Evolutionary conservation across 1,140 invertebrate genomes (phyloP), one percentile per base, ranked within the genome.

Genomic region (Drosophila kepulauana): DNA sequence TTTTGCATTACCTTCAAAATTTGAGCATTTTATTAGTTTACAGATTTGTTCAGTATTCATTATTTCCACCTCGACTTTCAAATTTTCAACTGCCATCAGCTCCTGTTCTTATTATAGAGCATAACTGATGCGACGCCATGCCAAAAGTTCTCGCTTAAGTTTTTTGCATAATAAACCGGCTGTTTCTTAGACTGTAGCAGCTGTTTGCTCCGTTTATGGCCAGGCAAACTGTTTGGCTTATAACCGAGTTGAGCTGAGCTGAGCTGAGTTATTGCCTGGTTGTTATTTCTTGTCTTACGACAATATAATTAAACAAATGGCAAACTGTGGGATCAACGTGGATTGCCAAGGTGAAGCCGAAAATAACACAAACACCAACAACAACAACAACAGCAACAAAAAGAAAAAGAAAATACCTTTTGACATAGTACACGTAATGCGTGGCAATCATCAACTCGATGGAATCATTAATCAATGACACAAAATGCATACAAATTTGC

Each of bases 81-180:
- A 33, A 8, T 33, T 8, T 5, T 33, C 7, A 33, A 33, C 33
- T 7, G 33, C 33, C 33, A 5, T 33, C 33, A 7, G 8, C 8
- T 33, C 5, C 33, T 33, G 33, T 33, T 33, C 33, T 33, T 33
- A 5, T 3, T 10, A 11, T n/a, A 52, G 51, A 11, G 51, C 30
- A 54, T 8, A 35, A 54, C 25, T 33, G 1, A 1, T 33, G 51
- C 30, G 51, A 54, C 51, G 35, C 0, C 13, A 0, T 1, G 3
- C 11, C 1, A 5, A 2, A 25, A 7, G 4, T 63, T 58, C 25
- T 70, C 61, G 54, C 52, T 58, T 49, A 13, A 49, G 35, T 16
- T 62, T 75, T 79, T 75, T 57, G 65, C 81, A 70, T 63, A 85
- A 81, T 73, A 79, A 79, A 82, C 79, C 79, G 82, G 72, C 76